Evolutionary conservation across 2,888 invertebrate genomes (phyloP).

Genomic region (Drosophila colorata): DNA sequence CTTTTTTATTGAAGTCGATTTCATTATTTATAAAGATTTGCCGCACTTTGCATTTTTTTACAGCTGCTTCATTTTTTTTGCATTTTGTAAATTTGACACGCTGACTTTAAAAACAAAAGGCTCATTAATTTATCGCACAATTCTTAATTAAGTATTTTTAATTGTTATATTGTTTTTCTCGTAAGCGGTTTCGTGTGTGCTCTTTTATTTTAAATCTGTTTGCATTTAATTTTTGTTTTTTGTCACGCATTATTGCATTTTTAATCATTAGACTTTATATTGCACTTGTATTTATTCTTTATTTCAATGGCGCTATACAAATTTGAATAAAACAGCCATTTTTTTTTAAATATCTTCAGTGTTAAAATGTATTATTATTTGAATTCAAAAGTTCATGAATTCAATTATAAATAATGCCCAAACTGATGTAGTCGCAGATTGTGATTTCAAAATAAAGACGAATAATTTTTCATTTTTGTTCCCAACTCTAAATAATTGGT

Average conservation of each 20-base stretch:
- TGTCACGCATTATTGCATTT: background rate
- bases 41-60: slow-evolving; percentile 15
- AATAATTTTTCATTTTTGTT: background rate
- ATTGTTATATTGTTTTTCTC: slow-evolving; percentile 22
- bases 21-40: slow-evolving; percentile 55
- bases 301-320: background rate
- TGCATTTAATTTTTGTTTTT: slow-evolving; percentile 1
- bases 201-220: slow-evolving; percentile 4
- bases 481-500: no score
- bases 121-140: slow-evolving; percentile 21
- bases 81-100: slow-evolving; percentile 18
- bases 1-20: slow-evolving; percentile 40
- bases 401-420: no score
- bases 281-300: slow-evolving; percentile 1
- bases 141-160: slow-evolving; percentile 29
- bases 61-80: slow-evolving; percentile 17
- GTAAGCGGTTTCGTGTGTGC: background rate
- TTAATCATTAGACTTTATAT: background rate
- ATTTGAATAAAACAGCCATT: no score
- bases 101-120: slow-evolving; percentile 31
- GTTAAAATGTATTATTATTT: no score
- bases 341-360: no score
- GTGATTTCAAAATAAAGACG: background rate
- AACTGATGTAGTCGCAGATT: no score
- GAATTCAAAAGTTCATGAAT: no score